Evolutionary conservation across 1,140 invertebrate genomes (phyloP).

Genomic region (Macrobrachium nipponense): DNA sequence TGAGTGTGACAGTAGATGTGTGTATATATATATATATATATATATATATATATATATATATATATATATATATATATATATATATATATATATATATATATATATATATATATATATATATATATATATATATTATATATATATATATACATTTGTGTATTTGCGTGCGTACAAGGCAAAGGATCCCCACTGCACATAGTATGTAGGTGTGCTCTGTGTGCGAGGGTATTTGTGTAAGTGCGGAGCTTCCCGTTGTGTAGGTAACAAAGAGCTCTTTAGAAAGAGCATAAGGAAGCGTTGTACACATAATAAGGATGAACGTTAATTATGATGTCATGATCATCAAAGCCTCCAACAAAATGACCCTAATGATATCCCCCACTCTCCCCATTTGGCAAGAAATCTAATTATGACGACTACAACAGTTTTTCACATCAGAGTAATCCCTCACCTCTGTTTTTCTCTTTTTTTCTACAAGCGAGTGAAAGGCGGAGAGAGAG

Average conservation of each 20-base stretch:
- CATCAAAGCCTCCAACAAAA: no score
- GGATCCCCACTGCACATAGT: background rate
- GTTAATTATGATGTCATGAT: no score
- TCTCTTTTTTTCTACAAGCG: background rate
- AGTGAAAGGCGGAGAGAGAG: slow-evolving; percentile 11
- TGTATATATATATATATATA: background rate
- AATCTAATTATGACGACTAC: no score
- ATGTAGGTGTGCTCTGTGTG: background rate
- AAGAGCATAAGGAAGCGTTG: background rate
- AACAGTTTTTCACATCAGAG: no score
- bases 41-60: slow-evolving; percentile 6
- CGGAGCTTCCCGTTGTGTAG: background rate
- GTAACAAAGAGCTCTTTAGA: background rate
- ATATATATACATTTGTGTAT: slow-evolving; percentile 14
- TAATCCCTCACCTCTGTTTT: no score
- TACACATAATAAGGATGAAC: no score
- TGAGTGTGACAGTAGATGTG: no score
- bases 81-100: background rate
- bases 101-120: slow-evolving; percentile 25
- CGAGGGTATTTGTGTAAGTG: background rate
- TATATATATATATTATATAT: slow-evolving; percentile 21
- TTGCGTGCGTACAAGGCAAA: background rate
- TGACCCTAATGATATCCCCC: no score
- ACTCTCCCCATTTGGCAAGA: no score
- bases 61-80: background rate